Base-by-base conservation (phyloP, 2,888 invertebrate species). In the Leptopilina drosophilae region DNA sequence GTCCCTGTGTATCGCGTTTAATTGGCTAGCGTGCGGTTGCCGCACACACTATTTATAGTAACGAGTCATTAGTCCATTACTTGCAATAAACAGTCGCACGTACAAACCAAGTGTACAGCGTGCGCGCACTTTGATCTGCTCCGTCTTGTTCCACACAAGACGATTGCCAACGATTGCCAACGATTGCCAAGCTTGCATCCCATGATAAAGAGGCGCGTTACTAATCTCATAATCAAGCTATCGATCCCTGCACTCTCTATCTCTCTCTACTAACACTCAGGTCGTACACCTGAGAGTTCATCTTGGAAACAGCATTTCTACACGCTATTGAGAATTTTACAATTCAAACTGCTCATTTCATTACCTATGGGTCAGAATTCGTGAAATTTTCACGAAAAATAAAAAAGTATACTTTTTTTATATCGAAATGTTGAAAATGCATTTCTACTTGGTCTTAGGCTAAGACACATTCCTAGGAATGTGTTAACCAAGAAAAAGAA, bases 51-150 rank as follows among this genome's bases (percentile, higher is more conserved):
- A 89, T 90, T 90, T 90, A 88, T 89, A 88, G 82, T 84, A 79
- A 79, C 82, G 83, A 87, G 85, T 88, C 87, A 87, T 90, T 90
- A 89, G 88, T 87, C 86, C 86, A 88, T 89, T 88, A 88, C 86
- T 86, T 83, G 86, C 87, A 83, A 85, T 87, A 87, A 87, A 82
- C 81, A 80, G 67, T 75, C 49, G 20, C 66, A 65, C 65, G 75
- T 80, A 80, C 73, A 49, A 62, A 46, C 66, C 42, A 62, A 64
- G 56, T 76, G 49, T 62, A 20, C 62, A 65, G 49, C 73, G 64
- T 20, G 33, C 46, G 53, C 56, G 67, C 46, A 77, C 76, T 69
- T 79, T 80, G 75, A 78, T 80, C 78, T 73, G 76, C 66, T 8
- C 42, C 65, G 75, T 73, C 56, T 56, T 69, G 73, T 73, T 73